Evolutionary conservation across 2,113 vertebrate genomes (phyloP), one percentile per base, ranked within the genome.

Genomic region (Callipepla californica): DNA sequence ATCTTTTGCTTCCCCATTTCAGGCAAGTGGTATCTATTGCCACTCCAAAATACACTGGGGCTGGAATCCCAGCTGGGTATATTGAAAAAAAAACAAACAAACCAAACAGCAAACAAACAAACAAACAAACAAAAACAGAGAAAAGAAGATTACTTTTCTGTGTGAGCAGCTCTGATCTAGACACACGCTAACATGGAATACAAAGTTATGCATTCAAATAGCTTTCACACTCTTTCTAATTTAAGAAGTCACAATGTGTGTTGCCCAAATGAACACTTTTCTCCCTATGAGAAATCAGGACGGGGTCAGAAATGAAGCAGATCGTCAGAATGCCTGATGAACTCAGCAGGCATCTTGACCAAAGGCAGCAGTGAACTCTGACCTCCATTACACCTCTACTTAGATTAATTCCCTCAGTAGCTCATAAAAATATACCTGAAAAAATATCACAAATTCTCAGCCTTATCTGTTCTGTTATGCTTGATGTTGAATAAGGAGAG

Each of bases 21-120:
- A 99, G 97, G 95, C 99, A 99, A 3, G 98, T 98, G 34, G 98
- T 98, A 78, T 99, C 99, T 42, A 99, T 99, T 57, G 99, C 95
- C 61, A 98, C 98, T 91, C 99, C 99, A 70, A 99, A 99, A 94
- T 99, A 99, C 55, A 99, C 98, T 0, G 99, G 99, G 45, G 99
- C 98, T 80, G 99, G 99, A 89, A 99, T 98, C 90, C 99, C 99
- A 89, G 98, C 99, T 99, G 97, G 57, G 58, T 68, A 30, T 75
- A 19, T 88, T 88, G 13, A 78, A 72, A 36, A 40, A 40, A 40
- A 40, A 40, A 40, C n/a, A 40, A 8, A 40, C 36, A 36, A 36
- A 36, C 36, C 36, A 36, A 40, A 40, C 40, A 40, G 12, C 40
- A 40, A 40, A 40, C 40, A 40, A 40, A 40, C 40, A 40, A 40